A percentile compares a stretch with the other conserved stretches of the same genome.
phyloP scores from a whole-genome alignment of 2,113 vertebrate species.

The Oryzias celebensis region DNA sequence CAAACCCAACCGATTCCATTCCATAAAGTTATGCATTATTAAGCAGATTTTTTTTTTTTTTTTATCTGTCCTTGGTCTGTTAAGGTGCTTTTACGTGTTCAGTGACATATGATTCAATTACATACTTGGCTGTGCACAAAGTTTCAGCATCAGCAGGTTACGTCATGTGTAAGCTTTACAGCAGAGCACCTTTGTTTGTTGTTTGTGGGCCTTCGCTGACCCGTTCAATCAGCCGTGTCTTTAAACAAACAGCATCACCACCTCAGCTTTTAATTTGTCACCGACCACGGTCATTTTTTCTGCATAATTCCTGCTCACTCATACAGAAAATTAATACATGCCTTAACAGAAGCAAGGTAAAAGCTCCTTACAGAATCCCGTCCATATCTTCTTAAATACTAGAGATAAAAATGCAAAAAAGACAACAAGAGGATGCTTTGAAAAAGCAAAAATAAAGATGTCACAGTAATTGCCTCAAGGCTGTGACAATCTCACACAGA shows the following conservation, averaged over 20 bases:
- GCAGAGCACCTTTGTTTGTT: neutral
- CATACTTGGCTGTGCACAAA: slow-evolving; percentile 4
- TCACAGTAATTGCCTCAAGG: slow-evolving; percentile 8
- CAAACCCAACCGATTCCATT: slow-evolving; percentile 60
- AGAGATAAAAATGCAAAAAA: neutral
- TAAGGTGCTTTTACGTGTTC: slow-evolving; percentile 47
- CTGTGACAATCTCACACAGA: slow-evolving; percentile 21
- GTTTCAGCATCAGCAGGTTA: neutral
- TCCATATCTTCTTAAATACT: neutral
- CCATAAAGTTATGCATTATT: slow-evolving; percentile 66
- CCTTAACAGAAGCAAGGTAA: neutral
- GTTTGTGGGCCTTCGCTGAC: neutral
- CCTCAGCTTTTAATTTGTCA: neutral
- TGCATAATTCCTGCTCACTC: neutral
- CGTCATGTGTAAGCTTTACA: slow-evolving; percentile 1
- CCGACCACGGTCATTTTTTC: neutral
- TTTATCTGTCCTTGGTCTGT: slow-evolving; percentile 51
- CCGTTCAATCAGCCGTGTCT: neutral
- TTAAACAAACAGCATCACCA: neutral
- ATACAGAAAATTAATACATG: neutral
- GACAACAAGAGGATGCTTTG: slow-evolving; percentile 12
- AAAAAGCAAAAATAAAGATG: slow-evolving; percentile 11
- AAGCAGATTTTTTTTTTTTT: slow-evolving; percentile 53
- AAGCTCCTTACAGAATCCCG: neutral
- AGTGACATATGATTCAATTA: slow-evolving; percentile 45